Conservation (phyloP, 2,113 vertebrate species). For the Plecturocebus donacophilus region DNA sequence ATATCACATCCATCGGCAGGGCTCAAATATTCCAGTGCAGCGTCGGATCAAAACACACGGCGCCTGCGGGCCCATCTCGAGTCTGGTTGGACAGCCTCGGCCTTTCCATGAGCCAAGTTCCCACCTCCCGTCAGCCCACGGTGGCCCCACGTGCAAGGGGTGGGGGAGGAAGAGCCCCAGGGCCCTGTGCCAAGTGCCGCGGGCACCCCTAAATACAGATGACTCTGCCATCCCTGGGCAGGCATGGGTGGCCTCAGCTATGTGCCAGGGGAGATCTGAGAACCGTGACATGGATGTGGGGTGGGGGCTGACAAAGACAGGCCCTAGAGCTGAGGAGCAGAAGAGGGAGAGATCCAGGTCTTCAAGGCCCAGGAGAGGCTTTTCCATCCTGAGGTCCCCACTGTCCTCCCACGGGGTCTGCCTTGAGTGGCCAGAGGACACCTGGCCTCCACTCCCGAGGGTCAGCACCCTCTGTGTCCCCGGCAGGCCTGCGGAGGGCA, state of each 20-base stretch:
- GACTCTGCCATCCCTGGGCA: not conserved
- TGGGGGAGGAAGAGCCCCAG: rapidly evolving
- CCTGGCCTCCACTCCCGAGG: not conserved
- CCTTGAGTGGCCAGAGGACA: not conserved
- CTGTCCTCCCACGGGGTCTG: not conserved
- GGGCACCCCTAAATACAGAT: not conserved
- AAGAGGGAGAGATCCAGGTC: not conserved
- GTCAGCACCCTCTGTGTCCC: rapidly evolving
- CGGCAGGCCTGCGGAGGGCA: not conserved
- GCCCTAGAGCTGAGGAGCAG: not conserved
- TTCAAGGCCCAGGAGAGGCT: not conserved
- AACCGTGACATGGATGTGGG: not conserved
- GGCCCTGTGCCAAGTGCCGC: rapidly evolving
- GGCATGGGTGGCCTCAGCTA: too few relatives aligned
- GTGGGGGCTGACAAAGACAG: not conserved
- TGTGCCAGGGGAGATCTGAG: not conserved
- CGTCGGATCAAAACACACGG: not conserved
- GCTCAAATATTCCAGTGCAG: not conserved
- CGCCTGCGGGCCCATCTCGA: not conserved
- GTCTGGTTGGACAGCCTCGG: not conserved
- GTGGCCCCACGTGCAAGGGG: rapidly evolving
- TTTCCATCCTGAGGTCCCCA: not conserved
- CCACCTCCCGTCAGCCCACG: rapidly evolving
- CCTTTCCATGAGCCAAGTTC: not conserved
- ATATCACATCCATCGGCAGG: not conserved